Conservation (phyloP, 2,113 vertebrate species). For the Leptosomus discolor region DNA sequence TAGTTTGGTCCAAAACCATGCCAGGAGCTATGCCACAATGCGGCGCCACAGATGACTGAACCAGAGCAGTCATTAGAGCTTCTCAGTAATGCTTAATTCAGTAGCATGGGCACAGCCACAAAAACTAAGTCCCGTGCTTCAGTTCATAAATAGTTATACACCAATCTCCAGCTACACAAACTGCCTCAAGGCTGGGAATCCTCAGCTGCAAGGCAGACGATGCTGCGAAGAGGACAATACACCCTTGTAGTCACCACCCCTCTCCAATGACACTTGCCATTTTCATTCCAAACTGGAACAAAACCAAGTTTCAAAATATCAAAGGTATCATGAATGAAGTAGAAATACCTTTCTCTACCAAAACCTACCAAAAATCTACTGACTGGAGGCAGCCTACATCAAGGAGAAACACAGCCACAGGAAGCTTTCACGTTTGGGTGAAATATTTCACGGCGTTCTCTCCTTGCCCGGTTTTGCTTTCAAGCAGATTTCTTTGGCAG, state of each 20-base stretch:
- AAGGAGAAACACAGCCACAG: not conserved
- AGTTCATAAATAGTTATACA: not conserved
- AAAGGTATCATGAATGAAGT: rapidly evolving
- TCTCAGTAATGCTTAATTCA: not conserved
- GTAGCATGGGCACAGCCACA: not conserved
- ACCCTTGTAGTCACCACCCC: not conserved
- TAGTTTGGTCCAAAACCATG: not conserved
- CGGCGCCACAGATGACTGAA: not conserved
- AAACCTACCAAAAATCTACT: not conserved
- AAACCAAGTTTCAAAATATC: not conserved
- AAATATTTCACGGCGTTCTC: not conserved
- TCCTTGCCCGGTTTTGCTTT: not conserved
- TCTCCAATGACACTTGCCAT: not conserved
- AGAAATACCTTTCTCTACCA: not conserved
- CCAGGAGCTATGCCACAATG: not conserved
- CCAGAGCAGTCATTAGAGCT: not conserved
- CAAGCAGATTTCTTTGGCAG: not conserved
- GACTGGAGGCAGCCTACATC: not conserved
- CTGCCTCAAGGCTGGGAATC: not conserved
- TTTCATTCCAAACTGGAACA: not conserved
- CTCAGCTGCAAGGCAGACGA: not conserved
- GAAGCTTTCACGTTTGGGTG: not conserved
- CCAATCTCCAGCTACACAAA: not conserved
- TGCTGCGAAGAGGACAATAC: not conserved
- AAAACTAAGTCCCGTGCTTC: not conserved